Percentiles rank a stretch among this genome's conserved stretches.
Conservation (phyloP, 2,113 vertebrate species). For the Bambusicola thoracicus region DNA sequence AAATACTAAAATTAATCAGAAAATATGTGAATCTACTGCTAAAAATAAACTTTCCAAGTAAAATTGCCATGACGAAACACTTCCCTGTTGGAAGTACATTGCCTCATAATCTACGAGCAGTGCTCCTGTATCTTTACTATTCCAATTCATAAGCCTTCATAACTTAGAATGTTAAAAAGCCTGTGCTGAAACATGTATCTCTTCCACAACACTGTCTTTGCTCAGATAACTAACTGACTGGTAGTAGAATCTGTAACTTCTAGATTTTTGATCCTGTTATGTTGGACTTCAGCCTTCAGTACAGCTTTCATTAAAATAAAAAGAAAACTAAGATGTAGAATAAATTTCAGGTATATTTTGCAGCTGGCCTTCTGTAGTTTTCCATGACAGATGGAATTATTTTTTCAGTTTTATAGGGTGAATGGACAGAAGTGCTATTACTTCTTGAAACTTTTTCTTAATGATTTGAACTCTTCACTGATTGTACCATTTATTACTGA, state of each 20-base stretch:
- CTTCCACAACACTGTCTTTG: background rate
- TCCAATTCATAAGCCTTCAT: background rate
- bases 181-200: background rate
- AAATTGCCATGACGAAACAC: background rate
- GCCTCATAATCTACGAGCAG: background rate
- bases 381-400: background rate
- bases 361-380: background rate
- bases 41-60: background rate
- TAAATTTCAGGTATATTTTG: background rate
- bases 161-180: background rate
- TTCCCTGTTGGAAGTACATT: background rate
- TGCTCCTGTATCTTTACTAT: background rate
- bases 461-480: background rate
- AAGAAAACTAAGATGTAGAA: background rate
- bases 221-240: background rate
- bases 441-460: background rate
- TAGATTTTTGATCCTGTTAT: background rate
- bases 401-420: background rate
- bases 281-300: background rate
- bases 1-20: background rate
- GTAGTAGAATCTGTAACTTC: accelerated
- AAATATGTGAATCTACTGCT: background rate
- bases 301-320: background rate
- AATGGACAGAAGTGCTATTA: background rate
- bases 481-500: background rate